Percentiles rank a stretch among this genome's conserved stretches.
Evolutionary conservation across 2,888 invertebrate species (phyloP).

Genomic region (Leistus spinibarbis): DNA sequence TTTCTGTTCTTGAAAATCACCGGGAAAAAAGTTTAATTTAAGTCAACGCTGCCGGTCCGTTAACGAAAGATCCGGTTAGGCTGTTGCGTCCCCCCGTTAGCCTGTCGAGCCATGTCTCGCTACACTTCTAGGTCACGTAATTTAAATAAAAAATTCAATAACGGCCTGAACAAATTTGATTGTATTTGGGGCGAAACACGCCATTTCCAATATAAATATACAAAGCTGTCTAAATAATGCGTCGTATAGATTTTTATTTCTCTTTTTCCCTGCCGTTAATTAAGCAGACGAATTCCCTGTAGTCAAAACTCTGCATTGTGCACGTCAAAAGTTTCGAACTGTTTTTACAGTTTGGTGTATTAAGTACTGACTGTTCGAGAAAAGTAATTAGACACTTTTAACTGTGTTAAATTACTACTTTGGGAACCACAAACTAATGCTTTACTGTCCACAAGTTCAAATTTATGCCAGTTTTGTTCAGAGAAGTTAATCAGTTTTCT

Average conservation of each 20-base stretch:
- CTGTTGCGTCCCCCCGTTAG: neutral
- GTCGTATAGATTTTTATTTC: neutral
- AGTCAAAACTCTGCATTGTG: neutral
- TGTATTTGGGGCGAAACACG: neutral
- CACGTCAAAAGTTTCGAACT: neutral
- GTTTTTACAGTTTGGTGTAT: neutral
- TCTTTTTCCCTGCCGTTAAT: neutral
- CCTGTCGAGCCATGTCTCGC: neutral
- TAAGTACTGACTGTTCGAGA: neutral
- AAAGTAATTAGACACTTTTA: constrained; percentile 12
- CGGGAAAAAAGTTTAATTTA: neutral
- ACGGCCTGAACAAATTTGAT: neutral
- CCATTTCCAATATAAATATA: neutral
- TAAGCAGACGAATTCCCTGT: neutral
- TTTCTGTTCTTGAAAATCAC: neutral
- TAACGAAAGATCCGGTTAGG: neutral
- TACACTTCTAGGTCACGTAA: constrained; percentile 8
- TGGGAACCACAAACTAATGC: constrained; percentile 2
- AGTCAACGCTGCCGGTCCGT: neutral
- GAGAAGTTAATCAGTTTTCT: neutral
- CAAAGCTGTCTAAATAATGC: neutral
- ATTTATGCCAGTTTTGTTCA: neutral
- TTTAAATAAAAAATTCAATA: constrained; percentile 26
- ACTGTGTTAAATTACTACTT: constrained; percentile 3
- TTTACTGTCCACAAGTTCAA: constrained; percentile 1